Conservation (phyloP, 2,888 invertebrate genomes). For the Euspilapteryx auroguttella region DNA sequence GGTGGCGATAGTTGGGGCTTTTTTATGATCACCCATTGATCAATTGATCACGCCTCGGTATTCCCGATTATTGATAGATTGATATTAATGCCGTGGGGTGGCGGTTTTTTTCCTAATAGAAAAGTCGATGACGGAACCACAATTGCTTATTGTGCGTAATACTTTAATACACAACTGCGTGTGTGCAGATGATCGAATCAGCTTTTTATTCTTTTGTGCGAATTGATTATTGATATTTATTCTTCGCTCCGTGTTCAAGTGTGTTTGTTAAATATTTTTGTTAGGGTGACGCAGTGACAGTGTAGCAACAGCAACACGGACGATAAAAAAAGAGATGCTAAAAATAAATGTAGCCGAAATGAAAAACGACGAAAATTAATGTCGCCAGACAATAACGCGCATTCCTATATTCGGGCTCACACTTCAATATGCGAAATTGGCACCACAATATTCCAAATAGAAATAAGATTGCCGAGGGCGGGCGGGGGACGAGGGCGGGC, state of each 20-base stretch:
- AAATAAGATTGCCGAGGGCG: conserved; percentile 53
- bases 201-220: conserved; percentile 11
- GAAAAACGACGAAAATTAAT: conserved; percentile 5
- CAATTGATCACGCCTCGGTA: conserved; percentile 50
- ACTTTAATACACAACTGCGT: conserved; percentile 32
- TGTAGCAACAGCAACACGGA: too few species aligned
- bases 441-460: conserved; percentile 61
- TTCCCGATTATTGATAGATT: conserved; percentile 55
- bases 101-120: conserved; percentile 36
- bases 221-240: conserved; percentile 23
- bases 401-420: conserved; percentile 33
- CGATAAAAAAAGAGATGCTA: too few species aligned
- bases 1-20: conserved; percentile 25
- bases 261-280: too few species aligned
- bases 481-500: conserved; percentile 18
- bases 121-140: conserved; percentile 39
- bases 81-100: conserved; percentile 52
- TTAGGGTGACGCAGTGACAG: too few species aligned
- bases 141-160: conserved; percentile 45
- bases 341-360: conserved; percentile 4
- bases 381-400: conserved; percentile 30
- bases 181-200: conserved; percentile 15
- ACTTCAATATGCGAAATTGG: conserved; percentile 59
- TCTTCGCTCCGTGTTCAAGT: too few species aligned
- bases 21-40: conserved; percentile 44